Conservation (phyloP, 2,888 invertebrate genomes). For the Plebejus argus region DNA sequence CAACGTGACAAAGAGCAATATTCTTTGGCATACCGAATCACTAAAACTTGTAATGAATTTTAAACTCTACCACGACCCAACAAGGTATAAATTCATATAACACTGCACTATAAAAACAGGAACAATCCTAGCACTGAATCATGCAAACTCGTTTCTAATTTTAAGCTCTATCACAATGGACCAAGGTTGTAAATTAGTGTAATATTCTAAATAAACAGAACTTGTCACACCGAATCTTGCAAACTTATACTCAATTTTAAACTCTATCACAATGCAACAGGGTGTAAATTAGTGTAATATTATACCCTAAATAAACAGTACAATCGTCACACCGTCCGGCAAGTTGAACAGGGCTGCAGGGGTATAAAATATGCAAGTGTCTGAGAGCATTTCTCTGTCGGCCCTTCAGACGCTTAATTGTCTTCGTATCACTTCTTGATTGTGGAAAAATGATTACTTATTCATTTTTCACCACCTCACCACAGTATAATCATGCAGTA, state of each 20-base stretch:
- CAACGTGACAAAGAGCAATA: background rate
- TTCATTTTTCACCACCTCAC: too few species aligned
- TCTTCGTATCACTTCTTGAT: constrained; percentile 10
- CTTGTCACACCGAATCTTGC: background rate
- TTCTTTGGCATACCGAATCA: background rate
- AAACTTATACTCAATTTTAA: background rate
- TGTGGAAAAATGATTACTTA: background rate
- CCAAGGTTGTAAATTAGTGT: background rate
- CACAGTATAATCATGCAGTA: too few species aligned
- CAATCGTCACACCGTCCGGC: constrained; percentile 5
- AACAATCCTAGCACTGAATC: background rate
- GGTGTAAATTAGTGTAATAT: background rate
- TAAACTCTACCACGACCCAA: background rate
- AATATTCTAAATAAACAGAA: background rate
- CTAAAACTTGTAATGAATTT: background rate
- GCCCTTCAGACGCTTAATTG: constrained; percentile 25
- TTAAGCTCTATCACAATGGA: background rate
- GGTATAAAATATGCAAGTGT: constrained; percentile 47
- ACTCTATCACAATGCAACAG: background rate
- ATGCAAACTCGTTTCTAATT: background rate
- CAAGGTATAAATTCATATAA: background rate
- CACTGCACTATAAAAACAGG: background rate
- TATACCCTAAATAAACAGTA: background rate
- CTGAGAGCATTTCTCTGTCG: constrained; percentile 47
- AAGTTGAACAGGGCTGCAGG: constrained; percentile 36